A percentile compares a stretch with the other conserved stretches of the same genome.
Conservation (phyloP, 2,888 invertebrate genomes). For the Acleris laterana region DNA sequence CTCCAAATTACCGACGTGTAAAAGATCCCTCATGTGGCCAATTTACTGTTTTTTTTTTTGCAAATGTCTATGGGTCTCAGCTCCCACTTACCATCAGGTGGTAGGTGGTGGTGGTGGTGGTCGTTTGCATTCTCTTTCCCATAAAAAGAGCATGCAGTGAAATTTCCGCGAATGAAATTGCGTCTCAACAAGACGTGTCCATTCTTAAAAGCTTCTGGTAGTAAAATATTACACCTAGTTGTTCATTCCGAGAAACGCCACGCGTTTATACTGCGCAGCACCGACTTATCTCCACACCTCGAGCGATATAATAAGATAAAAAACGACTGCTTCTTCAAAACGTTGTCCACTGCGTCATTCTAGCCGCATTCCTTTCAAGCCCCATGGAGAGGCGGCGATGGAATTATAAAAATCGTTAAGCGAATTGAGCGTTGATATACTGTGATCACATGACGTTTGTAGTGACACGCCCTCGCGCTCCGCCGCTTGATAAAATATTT, state of each 20-base stretch:
- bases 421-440: conserved; percentile 44
- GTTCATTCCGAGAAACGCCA: conserved; percentile 53
- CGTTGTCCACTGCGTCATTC: conserved; percentile 50
- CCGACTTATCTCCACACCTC: conserved; percentile 69
- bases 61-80: too few species aligned
- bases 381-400: conserved; percentile 46
- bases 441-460: conserved; percentile 49
- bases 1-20: too few species aligned
- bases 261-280: conserved; percentile 72
- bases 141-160: too few species aligned
- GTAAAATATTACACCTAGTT: conserved; percentile 32
- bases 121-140: too few species aligned
- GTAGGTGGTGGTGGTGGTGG: too few species aligned
- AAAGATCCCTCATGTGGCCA: too few species aligned
- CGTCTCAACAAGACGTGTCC: conserved; percentile 22
- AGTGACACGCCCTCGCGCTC: conserved; percentile 49
- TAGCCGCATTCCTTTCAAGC: conserved; percentile 37
- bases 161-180: conserved; percentile 1
- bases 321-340: conserved; percentile 39
- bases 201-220: conserved; percentile 23
- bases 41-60: too few species aligned
- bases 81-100: too few species aligned
- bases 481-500: conserved; percentile 8
- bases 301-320: conserved; percentile 73
- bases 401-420: conserved; percentile 39